Percentiles rank a stretch among this genome's conserved stretches.
Evolutionary conservation across 2,113 vertebrate species (phyloP).

Genomic region (Nycticebus coucang): DNA sequence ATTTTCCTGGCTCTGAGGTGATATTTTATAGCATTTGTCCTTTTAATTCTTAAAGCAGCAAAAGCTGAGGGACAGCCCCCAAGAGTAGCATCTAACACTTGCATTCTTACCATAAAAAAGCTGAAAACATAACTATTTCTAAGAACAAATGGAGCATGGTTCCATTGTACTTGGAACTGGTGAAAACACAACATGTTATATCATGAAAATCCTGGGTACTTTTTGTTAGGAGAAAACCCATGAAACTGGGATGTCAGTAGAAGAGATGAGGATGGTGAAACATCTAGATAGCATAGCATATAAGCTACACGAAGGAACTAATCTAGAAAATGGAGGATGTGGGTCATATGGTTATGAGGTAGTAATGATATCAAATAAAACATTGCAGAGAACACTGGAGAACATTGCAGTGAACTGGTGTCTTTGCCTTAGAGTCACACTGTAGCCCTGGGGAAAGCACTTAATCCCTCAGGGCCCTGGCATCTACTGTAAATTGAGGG

Average conservation of each 20-base stretch:
- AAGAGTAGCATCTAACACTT: not conserved
- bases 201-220: not conserved
- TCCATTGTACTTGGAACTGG: not conserved
- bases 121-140: not conserved
- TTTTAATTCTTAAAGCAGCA: constrained; percentile 8
- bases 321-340: not conserved
- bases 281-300: not conserved
- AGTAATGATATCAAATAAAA: not conserved
- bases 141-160: not conserved
- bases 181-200: not conserved
- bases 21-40: not conserved
- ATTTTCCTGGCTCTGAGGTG: not conserved
- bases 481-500: not conserved
- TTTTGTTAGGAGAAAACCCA: not conserved
- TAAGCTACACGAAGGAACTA: not conserved
- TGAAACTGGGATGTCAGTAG: not conserved
- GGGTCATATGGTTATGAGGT: not conserved
- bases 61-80: not conserved
- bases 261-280: not conserved
- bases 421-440: not conserved
- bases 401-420: not conserved
- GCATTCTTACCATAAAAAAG: not conserved
- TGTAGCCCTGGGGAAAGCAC: not conserved
- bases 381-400: not conserved
- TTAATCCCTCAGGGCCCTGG: not conserved